Evolutionary conservation across 1,140 invertebrate genomes (phyloP).

Genomic region (Lethrus apterus): DNA sequence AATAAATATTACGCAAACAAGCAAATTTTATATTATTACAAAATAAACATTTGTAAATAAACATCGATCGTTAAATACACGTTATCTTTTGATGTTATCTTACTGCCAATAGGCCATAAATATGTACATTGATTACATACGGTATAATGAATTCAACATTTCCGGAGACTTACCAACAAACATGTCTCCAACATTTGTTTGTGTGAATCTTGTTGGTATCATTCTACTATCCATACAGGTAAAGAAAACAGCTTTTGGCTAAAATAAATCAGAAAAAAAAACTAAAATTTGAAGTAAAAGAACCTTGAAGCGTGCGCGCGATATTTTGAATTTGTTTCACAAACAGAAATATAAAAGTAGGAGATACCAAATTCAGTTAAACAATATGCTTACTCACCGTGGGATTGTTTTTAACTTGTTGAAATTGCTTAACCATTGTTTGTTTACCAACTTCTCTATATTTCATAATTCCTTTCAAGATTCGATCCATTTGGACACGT

Average conservation of each 20-base stretch:
- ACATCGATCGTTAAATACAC: too few species aligned
- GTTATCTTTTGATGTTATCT: too few species aligned
- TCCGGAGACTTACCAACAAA: slow-evolving; percentile 84
- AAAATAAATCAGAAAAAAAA: too few species aligned
- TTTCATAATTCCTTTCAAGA: slow-evolving; percentile 80
- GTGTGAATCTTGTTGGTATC: slow-evolving; percentile 90
- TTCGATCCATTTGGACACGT: slow-evolving; percentile 80
- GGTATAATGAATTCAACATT: too few species aligned
- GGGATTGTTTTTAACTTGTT: slow-evolving; percentile 78
- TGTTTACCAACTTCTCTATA: slow-evolving; percentile 72
- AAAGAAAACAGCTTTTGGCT: slow-evolving; percentile 95
- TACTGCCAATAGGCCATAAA: too few species aligned
- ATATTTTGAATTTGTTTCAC: not conserved
- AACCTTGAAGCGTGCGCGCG: not conserved
- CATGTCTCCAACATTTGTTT: slow-evolving; percentile 94
- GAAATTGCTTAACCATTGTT: slow-evolving; percentile 85
- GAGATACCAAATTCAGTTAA: not conserved
- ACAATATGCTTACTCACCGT: slow-evolving; percentile 55
- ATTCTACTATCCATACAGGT: slow-evolving; percentile 97
- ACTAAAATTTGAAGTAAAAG: not conserved
- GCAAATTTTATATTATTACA: too few species aligned
- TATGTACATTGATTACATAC: too few species aligned
- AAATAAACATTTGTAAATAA: too few species aligned
- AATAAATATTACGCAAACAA: too few species aligned
- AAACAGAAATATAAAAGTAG: slow-evolving; percentile 1